Percentiles rank a stretch among this genome's conserved stretches.
Evolutionary conservation across 2,888 invertebrate species (phyloP).

Genomic region (Eledona agricola): DNA sequence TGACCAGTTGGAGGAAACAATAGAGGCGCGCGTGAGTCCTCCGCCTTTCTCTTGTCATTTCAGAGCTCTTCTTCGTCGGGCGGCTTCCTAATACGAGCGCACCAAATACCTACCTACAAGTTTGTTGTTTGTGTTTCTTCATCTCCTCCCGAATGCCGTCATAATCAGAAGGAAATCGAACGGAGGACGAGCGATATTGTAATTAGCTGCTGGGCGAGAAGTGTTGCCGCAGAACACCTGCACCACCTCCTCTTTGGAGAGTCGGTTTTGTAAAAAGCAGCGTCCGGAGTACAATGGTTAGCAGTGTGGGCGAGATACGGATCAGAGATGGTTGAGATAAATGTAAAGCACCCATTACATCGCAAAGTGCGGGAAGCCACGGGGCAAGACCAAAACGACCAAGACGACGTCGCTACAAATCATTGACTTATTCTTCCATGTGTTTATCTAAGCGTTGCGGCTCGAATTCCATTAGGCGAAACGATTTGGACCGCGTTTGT

Average conservation of each 20-base stretch:
- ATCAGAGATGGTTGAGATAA: conserved; percentile 47
- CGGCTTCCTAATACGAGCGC: conserved; percentile 7
- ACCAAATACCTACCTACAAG: too few species aligned
- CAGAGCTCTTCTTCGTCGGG: conserved; percentile 14
- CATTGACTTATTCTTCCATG: conserved; percentile 29
- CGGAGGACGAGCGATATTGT: conserved; percentile 22
- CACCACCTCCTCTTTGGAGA: conserved; percentile 12
- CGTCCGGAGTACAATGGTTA: conserved; percentile 42
- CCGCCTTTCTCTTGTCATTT: conserved; percentile 25
- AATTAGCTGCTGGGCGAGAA: conserved; percentile 25
- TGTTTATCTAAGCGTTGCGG: conserved; percentile 25
- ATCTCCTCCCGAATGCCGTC: too few species aligned
- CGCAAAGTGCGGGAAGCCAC: conserved; percentile 34
- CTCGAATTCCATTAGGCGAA: conserved; percentile 18
- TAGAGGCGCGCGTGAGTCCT: conserved; percentile 27
- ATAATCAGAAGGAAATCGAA: conserved; percentile 15
- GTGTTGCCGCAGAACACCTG: conserved; percentile 26
- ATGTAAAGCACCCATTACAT: conserved; percentile 47
- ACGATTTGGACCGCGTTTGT: too few species aligned
- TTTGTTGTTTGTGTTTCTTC: too few species aligned
- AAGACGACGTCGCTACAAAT: conserved; percentile 22
- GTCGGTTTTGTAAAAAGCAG: conserved; percentile 19
- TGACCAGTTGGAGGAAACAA: conserved; percentile 32
- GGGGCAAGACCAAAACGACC: conserved; percentile 19
- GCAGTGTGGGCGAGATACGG: conserved; percentile 47